A percentile compares a stretch with the other conserved stretches of the same genome.
Evolutionary conservation across 2,113 vertebrate genomes (phyloP).

Genomic region (Microcebus murinus): DNA sequence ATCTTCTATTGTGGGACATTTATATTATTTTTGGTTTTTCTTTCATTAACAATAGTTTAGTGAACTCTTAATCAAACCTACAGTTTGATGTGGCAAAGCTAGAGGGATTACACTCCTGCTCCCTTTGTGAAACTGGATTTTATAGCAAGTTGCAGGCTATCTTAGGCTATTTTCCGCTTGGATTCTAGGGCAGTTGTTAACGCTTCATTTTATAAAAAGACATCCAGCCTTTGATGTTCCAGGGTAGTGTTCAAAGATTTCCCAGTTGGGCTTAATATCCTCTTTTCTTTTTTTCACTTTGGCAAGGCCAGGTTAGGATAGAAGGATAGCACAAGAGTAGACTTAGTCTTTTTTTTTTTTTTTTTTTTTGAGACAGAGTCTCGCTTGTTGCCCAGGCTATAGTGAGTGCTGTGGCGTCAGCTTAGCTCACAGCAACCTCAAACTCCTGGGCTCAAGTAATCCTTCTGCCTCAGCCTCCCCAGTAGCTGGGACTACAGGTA

Average conservation of each 20-base stretch:
- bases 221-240: not conserved
- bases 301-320: not conserved
- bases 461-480: too few relatives aligned
- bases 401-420: too few relatives aligned
- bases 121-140: conserved; percentile 32
- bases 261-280: not conserved
- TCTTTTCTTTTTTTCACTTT: not conserved
- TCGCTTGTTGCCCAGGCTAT: too few relatives aligned
- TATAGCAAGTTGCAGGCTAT: not conserved
- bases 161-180: not conserved
- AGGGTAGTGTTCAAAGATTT: conserved; percentile 22
- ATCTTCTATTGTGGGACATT: not conserved
- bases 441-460: too few relatives aligned
- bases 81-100: conserved; percentile 7
- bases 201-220: conserved; percentile 34
- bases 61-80: conserved; percentile 24
- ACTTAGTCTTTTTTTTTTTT: not conserved
- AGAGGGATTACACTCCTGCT: not conserved
- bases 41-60: not conserved
- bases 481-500: too few relatives aligned
- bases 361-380: too few relatives aligned
- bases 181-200: conserved; percentile 23
- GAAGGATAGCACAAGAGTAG: not conserved
- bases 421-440: too few relatives aligned
- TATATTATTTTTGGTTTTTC: not conserved